phyloP scores from a whole-genome alignment of 2,113 vertebrate species.

The Brachypteracias leptosomus region DNA sequence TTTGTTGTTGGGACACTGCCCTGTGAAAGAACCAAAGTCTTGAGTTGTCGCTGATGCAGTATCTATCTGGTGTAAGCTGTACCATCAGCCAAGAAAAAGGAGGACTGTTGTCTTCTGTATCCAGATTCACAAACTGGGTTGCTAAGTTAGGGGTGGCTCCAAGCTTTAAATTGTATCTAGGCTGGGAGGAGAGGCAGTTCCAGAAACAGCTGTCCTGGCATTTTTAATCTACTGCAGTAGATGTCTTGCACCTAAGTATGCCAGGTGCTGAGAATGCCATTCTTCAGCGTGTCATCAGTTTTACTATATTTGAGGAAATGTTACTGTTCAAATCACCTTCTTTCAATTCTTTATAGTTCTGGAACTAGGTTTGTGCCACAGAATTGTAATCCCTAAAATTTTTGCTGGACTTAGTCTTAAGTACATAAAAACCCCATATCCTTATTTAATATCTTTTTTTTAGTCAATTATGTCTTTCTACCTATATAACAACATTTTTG shows the following conservation, averaged over 20 bases:
- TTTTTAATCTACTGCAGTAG: neutral
- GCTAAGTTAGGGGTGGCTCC: neutral
- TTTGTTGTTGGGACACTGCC: neutral
- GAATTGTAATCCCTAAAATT: neutral
- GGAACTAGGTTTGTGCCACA: neutral
- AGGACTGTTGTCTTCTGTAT: neutral
- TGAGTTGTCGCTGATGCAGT: accelerated
- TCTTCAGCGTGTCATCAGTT: neutral
- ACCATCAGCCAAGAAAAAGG: neutral
- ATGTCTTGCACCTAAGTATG: neutral
- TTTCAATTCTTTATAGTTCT: neutral
- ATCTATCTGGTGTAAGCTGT: neutral
- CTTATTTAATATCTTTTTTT: neutral
- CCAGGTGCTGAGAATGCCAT: neutral
- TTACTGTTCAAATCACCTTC: neutral
- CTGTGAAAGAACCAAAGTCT: neutral
- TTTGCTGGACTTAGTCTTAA: neutral
- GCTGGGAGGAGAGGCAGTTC: neutral
- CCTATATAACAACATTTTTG: neutral
- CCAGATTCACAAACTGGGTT: neutral
- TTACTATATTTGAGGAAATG: neutral
- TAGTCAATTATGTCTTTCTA: neutral
- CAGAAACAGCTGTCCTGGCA: neutral
- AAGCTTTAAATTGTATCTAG: neutral
- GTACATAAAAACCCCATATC: neutral